Conservation (phyloP, 2,888 invertebrate species). For the Melieria picta region DNA sequence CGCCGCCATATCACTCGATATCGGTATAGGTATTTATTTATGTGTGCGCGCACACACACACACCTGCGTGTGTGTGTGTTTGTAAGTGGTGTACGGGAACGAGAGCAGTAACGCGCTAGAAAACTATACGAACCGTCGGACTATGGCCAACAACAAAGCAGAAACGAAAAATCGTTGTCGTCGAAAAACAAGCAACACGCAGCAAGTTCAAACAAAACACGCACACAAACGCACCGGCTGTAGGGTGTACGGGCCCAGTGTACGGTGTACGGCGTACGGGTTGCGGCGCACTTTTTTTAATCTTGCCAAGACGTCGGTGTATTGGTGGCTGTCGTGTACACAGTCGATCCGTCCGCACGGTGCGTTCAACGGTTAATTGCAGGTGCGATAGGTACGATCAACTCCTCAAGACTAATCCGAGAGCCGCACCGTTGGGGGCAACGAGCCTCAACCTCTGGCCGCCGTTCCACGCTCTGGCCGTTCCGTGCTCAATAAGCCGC, state of each 20-base stretch:
- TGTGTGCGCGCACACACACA: conserved; percentile 29
- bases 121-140: background rate
- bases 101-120: background rate
- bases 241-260: too few relatives aligned
- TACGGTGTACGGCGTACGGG: too few relatives aligned
- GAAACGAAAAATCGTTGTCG: conserved; percentile 1
- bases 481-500: conserved; percentile 17
- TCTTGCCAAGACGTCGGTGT: background rate
- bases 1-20: conserved; percentile 38
- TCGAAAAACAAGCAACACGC: conserved; percentile 9
- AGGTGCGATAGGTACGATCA: conserved; percentile 66
- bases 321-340: conserved; percentile 11
- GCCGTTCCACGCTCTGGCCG: conserved; percentile 14
- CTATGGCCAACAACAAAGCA: conserved; percentile 13
- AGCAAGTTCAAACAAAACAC: conserved; percentile 35
- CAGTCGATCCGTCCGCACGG: conserved; percentile 33
- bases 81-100: conserved; percentile 11
- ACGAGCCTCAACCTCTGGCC: conserved; percentile 41
- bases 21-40: conserved; percentile 26
- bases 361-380: conserved; percentile 47
- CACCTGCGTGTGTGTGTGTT: conserved; percentile 26
- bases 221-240: conserved; percentile 15
- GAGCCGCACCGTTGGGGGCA: conserved; percentile 56
- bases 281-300: too few relatives aligned
- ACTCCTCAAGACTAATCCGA: conserved; percentile 65